phyloP scores from a whole-genome alignment of 2,888 invertebrate species.

The Napeogenes sylphis region DNA sequence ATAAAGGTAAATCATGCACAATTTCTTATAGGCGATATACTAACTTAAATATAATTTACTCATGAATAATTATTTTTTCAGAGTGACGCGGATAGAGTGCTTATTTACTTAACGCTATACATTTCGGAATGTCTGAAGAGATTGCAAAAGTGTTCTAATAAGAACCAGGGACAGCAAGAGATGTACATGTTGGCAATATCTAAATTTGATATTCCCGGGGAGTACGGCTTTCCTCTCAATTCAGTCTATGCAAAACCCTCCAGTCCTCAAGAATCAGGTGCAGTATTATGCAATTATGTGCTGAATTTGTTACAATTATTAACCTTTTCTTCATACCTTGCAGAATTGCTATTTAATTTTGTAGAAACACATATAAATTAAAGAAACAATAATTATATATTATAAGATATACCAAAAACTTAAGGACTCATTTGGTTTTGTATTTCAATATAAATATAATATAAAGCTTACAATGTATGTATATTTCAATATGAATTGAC shows the following conservation, averaged over 20 bases:
- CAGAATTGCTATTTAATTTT: too few relatives aligned
- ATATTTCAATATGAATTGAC: too few relatives aligned
- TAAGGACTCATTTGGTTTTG: too few relatives aligned
- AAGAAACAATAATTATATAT: too few relatives aligned
- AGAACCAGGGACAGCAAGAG: constrained; percentile 93
- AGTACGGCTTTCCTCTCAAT: constrained; percentile 95
- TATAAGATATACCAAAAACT: too few relatives aligned
- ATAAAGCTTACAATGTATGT: too few relatives aligned
- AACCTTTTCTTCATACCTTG: too few relatives aligned
- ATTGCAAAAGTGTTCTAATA: constrained; percentile 93
- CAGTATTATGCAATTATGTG: constrained; percentile 26
- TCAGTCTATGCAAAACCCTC: constrained; percentile 94
- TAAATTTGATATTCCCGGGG: constrained; percentile 97
- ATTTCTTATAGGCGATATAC: not conserved
- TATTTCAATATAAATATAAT: too few relatives aligned
- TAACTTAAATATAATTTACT: not conserved
- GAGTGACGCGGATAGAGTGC: constrained; percentile 96
- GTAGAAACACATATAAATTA: too few relatives aligned
- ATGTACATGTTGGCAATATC: constrained; percentile 97
- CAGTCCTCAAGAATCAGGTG: constrained; percentile 87
- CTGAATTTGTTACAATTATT: too few relatives aligned
- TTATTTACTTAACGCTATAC: constrained; percentile 98
- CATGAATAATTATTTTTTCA: constrained; percentile 58
- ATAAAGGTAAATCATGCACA: constrained; percentile 84
- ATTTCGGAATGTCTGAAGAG: constrained; percentile 98